Conservation (phyloP, 2,113 vertebrate species). For the Gavia stellata region DNA sequence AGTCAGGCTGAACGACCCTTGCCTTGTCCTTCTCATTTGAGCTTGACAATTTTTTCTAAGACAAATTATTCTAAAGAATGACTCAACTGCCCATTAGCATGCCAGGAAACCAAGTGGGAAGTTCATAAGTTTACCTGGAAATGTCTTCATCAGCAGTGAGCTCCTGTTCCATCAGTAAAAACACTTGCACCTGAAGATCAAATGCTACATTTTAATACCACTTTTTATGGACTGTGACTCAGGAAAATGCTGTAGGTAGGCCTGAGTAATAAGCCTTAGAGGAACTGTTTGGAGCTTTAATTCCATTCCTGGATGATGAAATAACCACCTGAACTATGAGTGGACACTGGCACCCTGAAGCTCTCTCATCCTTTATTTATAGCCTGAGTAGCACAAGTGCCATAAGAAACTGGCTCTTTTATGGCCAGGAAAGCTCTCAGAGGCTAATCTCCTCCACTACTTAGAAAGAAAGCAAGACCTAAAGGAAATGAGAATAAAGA, state of each 20-base stretch:
- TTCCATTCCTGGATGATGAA: background rate
- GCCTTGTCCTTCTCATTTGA: background rate
- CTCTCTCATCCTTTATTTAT: background rate
- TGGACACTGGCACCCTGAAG: background rate
- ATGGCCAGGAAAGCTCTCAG: background rate
- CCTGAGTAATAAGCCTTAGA: background rate
- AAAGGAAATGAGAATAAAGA: background rate
- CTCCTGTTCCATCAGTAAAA: conserved; percentile 89
- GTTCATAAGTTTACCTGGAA: conserved; percentile 79
- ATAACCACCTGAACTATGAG: background rate
- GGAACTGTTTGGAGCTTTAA: background rate
- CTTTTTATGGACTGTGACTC: background rate
- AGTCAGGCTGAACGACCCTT: background rate
- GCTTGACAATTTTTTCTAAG: background rate
- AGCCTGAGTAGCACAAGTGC: background rate
- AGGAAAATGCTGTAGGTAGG: background rate
- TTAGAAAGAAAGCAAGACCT: background rate
- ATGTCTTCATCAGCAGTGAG: conserved; percentile 96
- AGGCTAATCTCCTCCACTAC: background rate
- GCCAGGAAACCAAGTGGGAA: background rate
- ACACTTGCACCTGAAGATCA: conserved; percentile 83
- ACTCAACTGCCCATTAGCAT: background rate
- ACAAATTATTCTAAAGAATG: background rate
- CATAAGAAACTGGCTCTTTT: background rate
- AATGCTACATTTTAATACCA: background rate